Evolutionary conservation across 2,888 invertebrate genomes (phyloP).

Genomic region (Habrosyne pyritoides): DNA sequence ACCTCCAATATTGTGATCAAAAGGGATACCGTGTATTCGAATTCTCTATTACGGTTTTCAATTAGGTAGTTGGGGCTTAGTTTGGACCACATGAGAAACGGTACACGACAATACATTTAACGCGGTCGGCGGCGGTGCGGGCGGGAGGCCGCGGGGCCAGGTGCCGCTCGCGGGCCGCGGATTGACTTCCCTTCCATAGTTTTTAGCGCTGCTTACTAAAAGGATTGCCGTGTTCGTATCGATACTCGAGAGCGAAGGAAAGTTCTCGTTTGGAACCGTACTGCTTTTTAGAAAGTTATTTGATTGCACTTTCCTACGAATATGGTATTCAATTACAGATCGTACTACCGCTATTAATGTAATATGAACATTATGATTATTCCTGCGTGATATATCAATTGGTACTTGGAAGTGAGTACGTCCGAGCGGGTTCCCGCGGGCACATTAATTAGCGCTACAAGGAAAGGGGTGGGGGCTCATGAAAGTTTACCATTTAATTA

Average conservation of each 20-base stretch:
- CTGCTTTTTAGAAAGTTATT: constrained; percentile 22
- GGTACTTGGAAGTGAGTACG: constrained; percentile 46
- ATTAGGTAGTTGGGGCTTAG: constrained; percentile 79
- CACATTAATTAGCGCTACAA: constrained; percentile 78
- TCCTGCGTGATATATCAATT: constrained; percentile 42
- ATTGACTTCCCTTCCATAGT: constrained; percentile 71
- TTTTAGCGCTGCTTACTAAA: constrained; percentile 72
- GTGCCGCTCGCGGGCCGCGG: constrained; percentile 49
- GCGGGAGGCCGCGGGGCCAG: constrained; percentile 45
- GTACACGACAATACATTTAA: constrained; percentile 81
- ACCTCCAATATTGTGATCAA: constrained; percentile 65
- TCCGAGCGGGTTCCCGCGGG: constrained; percentile 67
- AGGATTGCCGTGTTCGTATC: constrained; percentile 79
- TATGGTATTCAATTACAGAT: constrained; percentile 4
- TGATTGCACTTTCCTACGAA: constrained; percentile 17
- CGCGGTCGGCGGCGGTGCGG: constrained; percentile 33
- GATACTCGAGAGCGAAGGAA: constrained; percentile 58
- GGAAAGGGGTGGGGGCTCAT: constrained; percentile 62
- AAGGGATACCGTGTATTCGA: constrained; percentile 77
- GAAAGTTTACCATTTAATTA: constrained; percentile 84
- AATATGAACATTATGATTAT: constrained; percentile 17
- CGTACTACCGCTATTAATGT: constrained; percentile 18
- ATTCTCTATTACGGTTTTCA: constrained; percentile 77
- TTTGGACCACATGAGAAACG: constrained; percentile 69
- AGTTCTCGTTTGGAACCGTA: constrained; percentile 35